Conservation (phyloP, 2,113 vertebrate genomes). For the Semnornis frantzii region DNA sequence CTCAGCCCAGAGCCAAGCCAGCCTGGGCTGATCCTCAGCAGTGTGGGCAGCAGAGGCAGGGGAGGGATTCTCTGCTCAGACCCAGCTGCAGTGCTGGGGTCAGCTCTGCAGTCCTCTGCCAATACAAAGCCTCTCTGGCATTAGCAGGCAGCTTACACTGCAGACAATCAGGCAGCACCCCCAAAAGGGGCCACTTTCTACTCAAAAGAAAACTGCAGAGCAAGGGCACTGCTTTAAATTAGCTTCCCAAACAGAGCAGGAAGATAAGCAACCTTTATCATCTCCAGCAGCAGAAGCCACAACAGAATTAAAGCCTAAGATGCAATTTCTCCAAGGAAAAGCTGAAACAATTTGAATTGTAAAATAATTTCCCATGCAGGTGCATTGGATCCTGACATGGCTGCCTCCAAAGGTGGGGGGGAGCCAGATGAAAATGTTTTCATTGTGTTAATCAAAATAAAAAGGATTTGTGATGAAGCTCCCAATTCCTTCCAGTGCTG, state of each 20-base stretch:
- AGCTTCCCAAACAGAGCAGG: not conserved
- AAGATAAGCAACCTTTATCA: not conserved
- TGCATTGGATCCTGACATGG: not conserved
- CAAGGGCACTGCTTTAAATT: not conserved
- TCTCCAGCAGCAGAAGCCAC: not conserved
- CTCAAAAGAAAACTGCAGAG: not conserved
- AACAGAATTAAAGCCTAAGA: not conserved
- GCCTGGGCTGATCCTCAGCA: too few species aligned
- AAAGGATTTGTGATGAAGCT: not conserved
- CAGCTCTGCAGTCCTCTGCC: not conserved
- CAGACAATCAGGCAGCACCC: not conserved
- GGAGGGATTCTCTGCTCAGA: too few species aligned
- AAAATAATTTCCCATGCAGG: not conserved
- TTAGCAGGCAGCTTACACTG: not conserved
- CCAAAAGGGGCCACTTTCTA: not conserved
- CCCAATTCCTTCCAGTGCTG: not conserved
- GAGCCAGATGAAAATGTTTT: not conserved
- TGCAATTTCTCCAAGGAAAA: not conserved
- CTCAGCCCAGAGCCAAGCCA: too few species aligned
- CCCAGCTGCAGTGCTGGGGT: too few species aligned
- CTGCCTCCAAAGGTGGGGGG: not conserved
- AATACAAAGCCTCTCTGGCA: not conserved
- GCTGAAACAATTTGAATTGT: not conserved
- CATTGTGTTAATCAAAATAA: not conserved
- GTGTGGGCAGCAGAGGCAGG: too few species aligned